These are phyloP conservation scores for Oryzias javanicus DNA, from an alignment of 2,113 vertebrate species.

Conservation along the genomic window DNA sequence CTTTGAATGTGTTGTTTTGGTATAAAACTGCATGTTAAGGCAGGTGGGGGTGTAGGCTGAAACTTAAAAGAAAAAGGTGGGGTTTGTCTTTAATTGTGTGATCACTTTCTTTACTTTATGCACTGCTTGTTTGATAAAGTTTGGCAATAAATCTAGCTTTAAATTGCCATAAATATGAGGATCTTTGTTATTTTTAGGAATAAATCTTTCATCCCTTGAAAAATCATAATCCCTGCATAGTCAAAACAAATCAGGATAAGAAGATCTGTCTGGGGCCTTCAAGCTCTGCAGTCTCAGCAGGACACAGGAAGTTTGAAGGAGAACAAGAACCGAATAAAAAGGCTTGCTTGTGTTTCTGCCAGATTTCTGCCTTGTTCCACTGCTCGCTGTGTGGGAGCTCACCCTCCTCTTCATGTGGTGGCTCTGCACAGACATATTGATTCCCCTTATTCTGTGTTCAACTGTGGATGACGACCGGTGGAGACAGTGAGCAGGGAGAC, in stretches of 20 bases:
- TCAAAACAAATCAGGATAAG: conserved; percentile 58
- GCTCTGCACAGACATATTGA: conserved; percentile 74
- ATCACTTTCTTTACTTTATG: conserved; percentile 28
- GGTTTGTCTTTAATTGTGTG: conserved; percentile 50
- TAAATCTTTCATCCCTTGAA: conserved; percentile 64
- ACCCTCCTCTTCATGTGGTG: conserved; percentile 41
- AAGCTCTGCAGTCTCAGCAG: conserved; percentile 54
- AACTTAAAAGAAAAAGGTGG: conserved; percentile 28
- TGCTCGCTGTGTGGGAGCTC: conserved; percentile 38
- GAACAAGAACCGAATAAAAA: conserved; percentile 41
- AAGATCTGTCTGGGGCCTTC: conserved; percentile 49
- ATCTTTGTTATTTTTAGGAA: conserved; percentile 74
- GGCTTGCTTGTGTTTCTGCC: conserved; percentile 33
- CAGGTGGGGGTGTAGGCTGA: conserved; percentile 22
- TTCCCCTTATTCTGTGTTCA: conserved; percentile 71
- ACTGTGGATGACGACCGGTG: conserved; percentile 54
- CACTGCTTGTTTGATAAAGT: conserved; percentile 49
- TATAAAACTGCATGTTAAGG: conserved; percentile 19
- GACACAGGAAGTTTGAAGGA: conserved; percentile 47
- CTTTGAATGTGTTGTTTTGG: conserved; percentile 2
- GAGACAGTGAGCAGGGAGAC: conserved; percentile 62
- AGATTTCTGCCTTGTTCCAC: conserved; percentile 44
- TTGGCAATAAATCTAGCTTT: conserved; percentile 52
- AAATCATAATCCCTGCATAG: conserved; percentile 63
- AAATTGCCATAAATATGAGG: conserved; percentile 22